Conservation (phyloP, 2,888 invertebrate species). For the Calameuta idolon region DNA sequence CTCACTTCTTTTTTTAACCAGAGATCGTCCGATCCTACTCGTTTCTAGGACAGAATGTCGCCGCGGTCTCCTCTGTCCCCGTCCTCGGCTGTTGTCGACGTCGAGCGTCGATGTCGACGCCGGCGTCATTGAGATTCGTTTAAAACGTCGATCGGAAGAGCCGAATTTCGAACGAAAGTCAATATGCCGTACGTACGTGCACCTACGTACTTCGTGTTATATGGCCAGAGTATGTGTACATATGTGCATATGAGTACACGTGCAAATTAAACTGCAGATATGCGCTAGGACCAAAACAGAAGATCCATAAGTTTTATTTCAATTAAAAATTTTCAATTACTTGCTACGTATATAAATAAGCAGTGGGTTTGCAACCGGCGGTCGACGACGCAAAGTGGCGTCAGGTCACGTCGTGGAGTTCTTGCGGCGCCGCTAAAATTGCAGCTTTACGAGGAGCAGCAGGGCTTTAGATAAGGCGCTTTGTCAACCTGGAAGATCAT, state of each 20-base stretch:
- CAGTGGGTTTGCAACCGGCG: background rate
- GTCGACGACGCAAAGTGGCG: background rate
- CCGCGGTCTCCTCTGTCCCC: background rate
- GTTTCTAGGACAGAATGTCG: conserved; percentile 1
- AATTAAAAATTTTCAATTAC: too few species aligned
- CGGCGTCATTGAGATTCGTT: background rate
- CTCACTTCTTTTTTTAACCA: conserved; percentile 18
- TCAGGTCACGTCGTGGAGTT: background rate
- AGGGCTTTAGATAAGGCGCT: background rate
- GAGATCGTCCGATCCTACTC: conserved; percentile 5
- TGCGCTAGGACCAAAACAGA: background rate
- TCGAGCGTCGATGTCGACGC: conserved; percentile 1
- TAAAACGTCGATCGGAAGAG: background rate
- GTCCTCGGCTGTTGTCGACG: background rate
- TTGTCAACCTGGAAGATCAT: background rate
- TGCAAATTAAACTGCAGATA: background rate
- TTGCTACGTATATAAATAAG: background rate
- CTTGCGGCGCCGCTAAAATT: background rate
- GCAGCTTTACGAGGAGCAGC: background rate
- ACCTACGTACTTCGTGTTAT: background rate
- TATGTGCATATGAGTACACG: too few species aligned
- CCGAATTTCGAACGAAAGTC: background rate
- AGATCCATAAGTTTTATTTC: too few species aligned
- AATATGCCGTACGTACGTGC: background rate
- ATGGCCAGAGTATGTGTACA: background rate